A percentile compares a stretch with the other conserved stretches of the same genome.
These are phyloP conservation scores for Lasius platythorax DNA, from an alignment of 2,888 invertebrate genomes.

Conservation along the genomic window DNA sequence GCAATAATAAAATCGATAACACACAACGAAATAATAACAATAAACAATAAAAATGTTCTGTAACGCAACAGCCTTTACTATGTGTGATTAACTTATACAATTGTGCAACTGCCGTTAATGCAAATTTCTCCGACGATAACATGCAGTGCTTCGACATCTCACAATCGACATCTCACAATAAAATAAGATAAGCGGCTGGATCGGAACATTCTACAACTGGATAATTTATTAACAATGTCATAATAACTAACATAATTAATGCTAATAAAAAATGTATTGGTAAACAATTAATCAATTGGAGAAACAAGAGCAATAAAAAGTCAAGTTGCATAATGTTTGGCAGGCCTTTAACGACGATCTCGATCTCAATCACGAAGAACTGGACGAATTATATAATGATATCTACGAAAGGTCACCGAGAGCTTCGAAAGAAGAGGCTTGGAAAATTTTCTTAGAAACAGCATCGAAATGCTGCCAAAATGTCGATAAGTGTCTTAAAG, in stretches of 20 bases:
- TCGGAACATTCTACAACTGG: not conserved
- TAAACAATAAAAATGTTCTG: not conserved
- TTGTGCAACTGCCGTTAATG: not conserved
- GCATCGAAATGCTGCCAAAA: conserved; percentile 71
- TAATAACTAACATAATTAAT: conserved; percentile 9
- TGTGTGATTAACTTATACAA: conserved; percentile 10
- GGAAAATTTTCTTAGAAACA: conserved; percentile 52
- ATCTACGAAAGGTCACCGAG: conserved; percentile 67
- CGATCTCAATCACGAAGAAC: conserved; percentile 53
- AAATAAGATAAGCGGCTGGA: not conserved
- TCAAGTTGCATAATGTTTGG: conserved; percentile 18
- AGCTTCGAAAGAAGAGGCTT: conserved; percentile 57
- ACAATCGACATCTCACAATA: not conserved
- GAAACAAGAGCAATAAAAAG: not conserved
- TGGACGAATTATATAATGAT: conserved; percentile 70
- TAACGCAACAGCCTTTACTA: not conserved
- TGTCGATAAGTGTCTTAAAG: conserved; percentile 55
- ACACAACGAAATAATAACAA: not conserved
- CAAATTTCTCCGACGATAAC: not conserved
- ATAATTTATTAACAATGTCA: not conserved
- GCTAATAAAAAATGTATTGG: not conserved
- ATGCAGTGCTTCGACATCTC: not conserved
- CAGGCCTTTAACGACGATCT: conserved; percentile 17
- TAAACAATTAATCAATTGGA: conserved; percentile 7
- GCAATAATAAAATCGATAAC: not conserved